Conservation (phyloP, 2,888 invertebrate species). For the Ophion ellenae region DNA sequence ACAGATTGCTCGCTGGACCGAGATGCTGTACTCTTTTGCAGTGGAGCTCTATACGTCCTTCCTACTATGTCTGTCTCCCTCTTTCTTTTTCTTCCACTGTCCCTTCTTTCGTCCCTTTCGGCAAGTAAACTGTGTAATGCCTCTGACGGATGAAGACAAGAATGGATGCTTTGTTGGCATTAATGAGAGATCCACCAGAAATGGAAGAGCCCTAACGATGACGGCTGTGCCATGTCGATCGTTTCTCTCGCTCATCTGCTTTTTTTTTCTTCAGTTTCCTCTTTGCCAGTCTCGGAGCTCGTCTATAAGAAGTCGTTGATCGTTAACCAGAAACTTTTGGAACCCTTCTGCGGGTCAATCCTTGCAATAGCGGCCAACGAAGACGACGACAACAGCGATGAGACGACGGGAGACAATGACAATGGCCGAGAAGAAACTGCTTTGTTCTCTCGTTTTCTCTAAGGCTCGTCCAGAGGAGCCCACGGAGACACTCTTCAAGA, state of each 20-base stretch:
- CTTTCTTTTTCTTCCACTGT: not conserved
- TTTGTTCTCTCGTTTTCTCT: conserved; percentile 56
- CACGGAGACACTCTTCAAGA: conserved; percentile 7
- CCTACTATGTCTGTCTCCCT: not conserved
- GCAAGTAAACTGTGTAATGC: conserved; percentile 31
- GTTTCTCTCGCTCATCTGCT: not conserved
- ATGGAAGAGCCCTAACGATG: conserved; percentile 22
- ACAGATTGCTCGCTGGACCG: conserved; percentile 20
- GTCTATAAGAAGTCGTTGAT: conserved; percentile 70
- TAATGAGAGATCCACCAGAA: conserved; percentile 59
- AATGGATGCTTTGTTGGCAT: conserved; percentile 61
- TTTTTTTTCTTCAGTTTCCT: not conserved
- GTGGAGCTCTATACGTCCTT: conserved; percentile 3
- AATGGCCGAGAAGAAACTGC: conserved; percentile 61
- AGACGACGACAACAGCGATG: conserved; percentile 33
- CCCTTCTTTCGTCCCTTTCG: not conserved
- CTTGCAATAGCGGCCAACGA: conserved; percentile 40
- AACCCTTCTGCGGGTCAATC: conserved; percentile 48
- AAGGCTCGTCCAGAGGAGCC: conserved; percentile 7
- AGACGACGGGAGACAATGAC: conserved; percentile 59
- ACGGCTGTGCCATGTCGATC: conserved; percentile 35
- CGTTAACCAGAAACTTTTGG: conserved; percentile 74
- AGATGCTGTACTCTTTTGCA: conserved; percentile 21
- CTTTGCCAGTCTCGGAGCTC: conserved; percentile 41
- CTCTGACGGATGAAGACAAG: conserved; percentile 12